Percentiles rank a stretch among this genome's conserved stretches.
Evolutionary conservation across 23 tunicate genomes (phyloP).

Genomic region (Clavelina lepadiformis): DNA sequence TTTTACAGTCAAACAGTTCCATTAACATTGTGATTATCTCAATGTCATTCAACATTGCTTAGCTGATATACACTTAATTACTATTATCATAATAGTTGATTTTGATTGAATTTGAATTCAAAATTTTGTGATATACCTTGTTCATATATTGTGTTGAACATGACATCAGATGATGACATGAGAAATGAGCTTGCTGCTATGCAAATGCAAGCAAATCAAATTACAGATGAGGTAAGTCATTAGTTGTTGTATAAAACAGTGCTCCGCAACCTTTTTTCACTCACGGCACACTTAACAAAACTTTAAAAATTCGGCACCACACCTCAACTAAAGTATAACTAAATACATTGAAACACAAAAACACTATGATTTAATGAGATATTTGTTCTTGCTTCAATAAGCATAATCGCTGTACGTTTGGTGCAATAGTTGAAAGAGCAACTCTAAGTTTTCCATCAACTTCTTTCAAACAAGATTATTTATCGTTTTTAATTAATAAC

Average conservation of each 20-base stretch:
- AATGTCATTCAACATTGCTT: no score
- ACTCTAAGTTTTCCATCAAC: slow-evolving; percentile 12
- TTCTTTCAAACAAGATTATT: slow-evolving; percentile 11
- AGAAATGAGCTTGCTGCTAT: slow-evolving; percentile 65
- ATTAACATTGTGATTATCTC: no score
- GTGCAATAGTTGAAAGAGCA: slow-evolving; percentile 12
- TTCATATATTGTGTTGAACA: no score
- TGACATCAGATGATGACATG: slow-evolving; percentile 37
- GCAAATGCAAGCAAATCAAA: slow-evolving; percentile 82
- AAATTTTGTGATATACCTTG: no score
- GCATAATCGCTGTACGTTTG: slow-evolving; percentile 1
- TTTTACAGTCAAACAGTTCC: no score
- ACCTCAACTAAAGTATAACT: neutral
- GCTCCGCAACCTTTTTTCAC: slow-evolving; percentile 1
- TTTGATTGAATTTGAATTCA: no score
- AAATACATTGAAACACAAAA: neutral
- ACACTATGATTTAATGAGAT: slow-evolving; percentile 3
- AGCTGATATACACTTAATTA: no score
- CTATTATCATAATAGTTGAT: no score
- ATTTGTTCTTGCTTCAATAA: slow-evolving; percentile 1
- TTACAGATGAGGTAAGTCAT: slow-evolving; percentile 65
- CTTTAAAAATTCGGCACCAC: neutral
- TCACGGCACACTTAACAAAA: slow-evolving; percentile 5
- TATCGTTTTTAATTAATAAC: slow-evolving; percentile 13
- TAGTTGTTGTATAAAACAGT: neutral